Conservation (phyloP, 1,140 invertebrate genomes). For the Adoxophyes honmai region DNA sequence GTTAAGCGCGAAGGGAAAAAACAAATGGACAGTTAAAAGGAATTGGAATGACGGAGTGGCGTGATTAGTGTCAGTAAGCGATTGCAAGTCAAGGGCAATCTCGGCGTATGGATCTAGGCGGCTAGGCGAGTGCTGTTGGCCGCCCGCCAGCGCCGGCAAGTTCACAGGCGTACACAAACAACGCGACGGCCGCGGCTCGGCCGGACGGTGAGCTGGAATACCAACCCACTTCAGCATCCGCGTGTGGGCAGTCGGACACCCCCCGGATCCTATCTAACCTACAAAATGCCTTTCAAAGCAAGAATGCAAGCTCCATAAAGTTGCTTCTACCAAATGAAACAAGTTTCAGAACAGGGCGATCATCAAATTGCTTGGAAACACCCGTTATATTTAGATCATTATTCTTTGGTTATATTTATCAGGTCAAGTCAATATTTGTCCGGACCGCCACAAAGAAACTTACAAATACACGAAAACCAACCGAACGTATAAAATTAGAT, state of each 20-base stretch:
- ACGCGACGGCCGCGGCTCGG: background rate
- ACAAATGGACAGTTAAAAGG: slow-evolving; percentile 10
- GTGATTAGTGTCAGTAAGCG: slow-evolving; percentile 23
- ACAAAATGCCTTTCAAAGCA: too few relatives aligned
- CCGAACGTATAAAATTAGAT: slow-evolving; percentile 10
- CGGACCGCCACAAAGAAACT: background rate
- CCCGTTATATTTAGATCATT: background rate
- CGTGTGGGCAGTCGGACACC: too few relatives aligned
- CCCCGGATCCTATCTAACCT: too few relatives aligned
- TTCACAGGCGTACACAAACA: slow-evolving; percentile 11
- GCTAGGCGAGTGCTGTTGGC: slow-evolving; percentile 18
- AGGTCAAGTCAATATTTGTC: slow-evolving; percentile 5
- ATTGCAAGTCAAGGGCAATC: slow-evolving; percentile 30
- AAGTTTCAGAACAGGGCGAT: too few relatives aligned
- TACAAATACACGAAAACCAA: slow-evolving; percentile 1
- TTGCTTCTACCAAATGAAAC: too few relatives aligned
- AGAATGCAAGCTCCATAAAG: too few relatives aligned
- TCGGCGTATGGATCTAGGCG: slow-evolving; percentile 15
- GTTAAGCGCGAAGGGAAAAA: background rate
- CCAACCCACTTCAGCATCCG: too few relatives aligned
- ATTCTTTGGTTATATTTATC: background rate
- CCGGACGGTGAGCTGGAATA: background rate
- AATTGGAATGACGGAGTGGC: slow-evolving; percentile 12
- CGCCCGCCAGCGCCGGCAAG: slow-evolving; percentile 20
- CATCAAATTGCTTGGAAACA: too few relatives aligned